Evolutionary conservation across 2,888 invertebrate species (phyloP).

Genomic region (Tinea semifulvella): DNA sequence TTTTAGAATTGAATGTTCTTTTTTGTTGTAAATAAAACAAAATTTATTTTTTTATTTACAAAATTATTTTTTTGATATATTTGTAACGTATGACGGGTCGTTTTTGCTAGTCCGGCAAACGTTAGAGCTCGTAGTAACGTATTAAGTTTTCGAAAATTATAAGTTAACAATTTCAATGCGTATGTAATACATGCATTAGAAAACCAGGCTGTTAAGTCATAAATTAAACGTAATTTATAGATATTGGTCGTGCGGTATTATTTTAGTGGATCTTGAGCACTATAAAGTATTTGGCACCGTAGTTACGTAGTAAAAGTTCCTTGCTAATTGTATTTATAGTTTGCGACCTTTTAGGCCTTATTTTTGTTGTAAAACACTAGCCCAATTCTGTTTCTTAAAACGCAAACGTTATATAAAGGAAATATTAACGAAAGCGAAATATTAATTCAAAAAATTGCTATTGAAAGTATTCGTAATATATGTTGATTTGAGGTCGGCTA

Average conservation of each 20-base stretch:
- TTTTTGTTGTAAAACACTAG: too few species aligned
- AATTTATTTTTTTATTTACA: slow-evolving; percentile 8
- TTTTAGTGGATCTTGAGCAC: neutral
- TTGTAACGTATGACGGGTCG: slow-evolving; percentile 27
- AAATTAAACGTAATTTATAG: neutral
- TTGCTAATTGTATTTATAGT: too few species aligned
- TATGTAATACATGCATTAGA: slow-evolving; percentile 3
- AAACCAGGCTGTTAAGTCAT: slow-evolving; percentile 9
- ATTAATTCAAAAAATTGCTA: too few species aligned
- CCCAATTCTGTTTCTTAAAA: too few species aligned
- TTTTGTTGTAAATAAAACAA: slow-evolving; percentile 4
- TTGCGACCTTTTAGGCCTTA: too few species aligned
- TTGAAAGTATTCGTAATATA: too few species aligned
- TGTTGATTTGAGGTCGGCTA: too few species aligned
- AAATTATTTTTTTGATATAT: slow-evolving; percentile 26
- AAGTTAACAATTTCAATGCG: slow-evolving; percentile 1
- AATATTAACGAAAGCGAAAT: too few species aligned
- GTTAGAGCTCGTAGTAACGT: neutral
- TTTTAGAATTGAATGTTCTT: too few species aligned
- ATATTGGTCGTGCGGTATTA: slow-evolving; percentile 1
- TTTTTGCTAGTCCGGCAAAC: slow-evolving; percentile 27
- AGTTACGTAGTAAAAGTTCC: neutral
- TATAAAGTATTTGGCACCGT: neutral
- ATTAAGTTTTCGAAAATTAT: slow-evolving; percentile 3
- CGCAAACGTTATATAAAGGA: too few species aligned